Conservation (phyloP, 2,888 invertebrate species). For the Acanthosepion esculentum region DNA sequence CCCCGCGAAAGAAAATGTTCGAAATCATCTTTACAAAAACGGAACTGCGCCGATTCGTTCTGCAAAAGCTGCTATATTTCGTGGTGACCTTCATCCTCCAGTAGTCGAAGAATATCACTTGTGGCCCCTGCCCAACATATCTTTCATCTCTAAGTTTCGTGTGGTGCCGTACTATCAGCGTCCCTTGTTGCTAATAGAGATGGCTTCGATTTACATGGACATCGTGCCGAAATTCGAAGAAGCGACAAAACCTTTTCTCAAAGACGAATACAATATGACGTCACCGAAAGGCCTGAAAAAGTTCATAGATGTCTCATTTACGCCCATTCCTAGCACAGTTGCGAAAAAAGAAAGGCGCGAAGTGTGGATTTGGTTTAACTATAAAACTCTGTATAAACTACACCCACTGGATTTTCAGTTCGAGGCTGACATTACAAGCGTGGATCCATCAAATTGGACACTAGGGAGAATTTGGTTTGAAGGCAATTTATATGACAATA, state of each 20-base stretch:
- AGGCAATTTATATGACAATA: constrained; percentile 52
- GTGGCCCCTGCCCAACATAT: constrained; percentile 59
- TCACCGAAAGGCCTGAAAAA: constrained; percentile 51
- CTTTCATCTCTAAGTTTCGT: constrained; percentile 51
- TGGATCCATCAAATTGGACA: constrained; percentile 50
- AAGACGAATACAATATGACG: constrained; percentile 52
- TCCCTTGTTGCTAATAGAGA: constrained; percentile 53
- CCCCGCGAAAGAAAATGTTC: constrained; percentile 57
- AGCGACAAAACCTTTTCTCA: constrained; percentile 51
- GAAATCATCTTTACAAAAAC: constrained; percentile 55
- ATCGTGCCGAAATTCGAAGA: constrained; percentile 51
- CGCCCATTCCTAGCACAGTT: constrained; percentile 50
- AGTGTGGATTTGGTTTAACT: constrained; percentile 56
- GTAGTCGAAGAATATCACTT: constrained; percentile 60
- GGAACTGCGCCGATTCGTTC: constrained; percentile 55
- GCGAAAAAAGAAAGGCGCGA: constrained; percentile 49
- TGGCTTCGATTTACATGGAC: constrained; percentile 42
- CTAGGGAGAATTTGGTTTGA: constrained; percentile 57
- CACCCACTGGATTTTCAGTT: constrained; percentile 62
- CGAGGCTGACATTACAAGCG: constrained; percentile 54
- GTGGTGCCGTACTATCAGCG: constrained; percentile 53
- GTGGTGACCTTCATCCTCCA: constrained; percentile 53
- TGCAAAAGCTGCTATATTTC: constrained; percentile 58
- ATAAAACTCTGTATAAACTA: constrained; percentile 56
- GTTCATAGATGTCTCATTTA: constrained; percentile 53